Evolutionary conservation across 92 coral and sea anemone genomes (phyloP), one percentile per base, ranked within the genome.

Genomic region (Zoanthus sansibaricus): DNA sequence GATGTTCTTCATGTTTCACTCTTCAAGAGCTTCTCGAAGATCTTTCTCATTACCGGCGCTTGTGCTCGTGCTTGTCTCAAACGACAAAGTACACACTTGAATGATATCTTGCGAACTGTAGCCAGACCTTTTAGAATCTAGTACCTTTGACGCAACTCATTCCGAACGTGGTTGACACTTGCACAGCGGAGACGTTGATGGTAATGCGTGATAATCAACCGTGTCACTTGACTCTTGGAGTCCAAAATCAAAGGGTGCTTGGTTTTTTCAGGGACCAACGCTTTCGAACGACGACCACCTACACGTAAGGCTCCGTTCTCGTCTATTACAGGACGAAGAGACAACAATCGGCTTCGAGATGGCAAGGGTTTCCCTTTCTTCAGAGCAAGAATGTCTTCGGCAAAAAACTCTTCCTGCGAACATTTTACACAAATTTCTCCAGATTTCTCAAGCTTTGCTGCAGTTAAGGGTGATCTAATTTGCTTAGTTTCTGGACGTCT

Each of bases 41-140:
- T 90, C 85, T 66, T 76, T 76, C n/a, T 87, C 75, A 51, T 90
- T 92, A 32, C 89, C 90, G 4, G 91, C 93, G 73, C 86, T 90
- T 20, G 70, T 78, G 82, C 56, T 87, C 79, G 85, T 16, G 90
- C 77, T n/a, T 91, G 95, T 73, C 31, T 55, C 52, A 14, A 14
- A 56, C 89, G 86, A 82, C 94, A 89, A 13, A 83, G 37, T 15
- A 13, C 21, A 58, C 92, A 92, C n/a, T 68, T 52, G 30, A 6
- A 72, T 47, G 88, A 49, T 11, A 89, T 44, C 86, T 76, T 86
- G 13, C 86, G 52, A 20, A 92, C 88, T 1, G 91, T 13, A 37
- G 72, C 94, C 90, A 92, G 42, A 4, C 42, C 42, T 4, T 37
- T 37, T 0, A 37, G 42, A 4, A 37, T 37, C 42, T 4, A 37